A percentile compares a stretch with the other conserved stretches of the same genome.
Evolutionary conservation across 2,888 invertebrate species (phyloP).

Genomic region (Leucania comma): DNA sequence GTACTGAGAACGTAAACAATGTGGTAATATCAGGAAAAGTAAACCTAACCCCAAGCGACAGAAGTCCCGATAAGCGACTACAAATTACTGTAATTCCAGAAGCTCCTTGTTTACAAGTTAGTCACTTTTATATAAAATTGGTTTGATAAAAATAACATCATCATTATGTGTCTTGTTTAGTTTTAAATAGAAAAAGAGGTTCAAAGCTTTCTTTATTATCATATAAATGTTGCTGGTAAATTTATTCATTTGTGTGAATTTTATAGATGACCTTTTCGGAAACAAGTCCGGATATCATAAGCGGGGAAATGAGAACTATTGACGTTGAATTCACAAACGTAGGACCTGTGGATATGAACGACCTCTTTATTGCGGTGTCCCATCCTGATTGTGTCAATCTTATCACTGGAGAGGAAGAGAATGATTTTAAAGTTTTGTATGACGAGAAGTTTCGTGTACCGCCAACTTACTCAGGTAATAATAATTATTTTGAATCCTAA

Average conservation of each 20-base stretch:
- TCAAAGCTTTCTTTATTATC: neutral
- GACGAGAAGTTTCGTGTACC: slow-evolving; percentile 88
- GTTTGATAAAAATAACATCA: neutral
- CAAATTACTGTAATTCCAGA: slow-evolving; percentile 94
- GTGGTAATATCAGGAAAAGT: slow-evolving; percentile 91
- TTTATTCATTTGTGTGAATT: slow-evolving; percentile 2
- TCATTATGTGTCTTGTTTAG: neutral
- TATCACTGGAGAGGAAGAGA: slow-evolving; percentile 70
- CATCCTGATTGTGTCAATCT: slow-evolving; percentile 93
- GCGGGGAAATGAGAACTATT: slow-evolving; percentile 93
- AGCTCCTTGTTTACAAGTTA: slow-evolving; percentile 95
- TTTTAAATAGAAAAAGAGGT: neutral
- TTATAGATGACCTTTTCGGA: slow-evolving; percentile 93
- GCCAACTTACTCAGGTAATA: slow-evolving; percentile 84
- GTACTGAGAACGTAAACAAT: slow-evolving; percentile 79
- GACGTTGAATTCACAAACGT: slow-evolving; percentile 93
- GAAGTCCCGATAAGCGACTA: slow-evolving; percentile 92
- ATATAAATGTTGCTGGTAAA: neutral
- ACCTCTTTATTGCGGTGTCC: slow-evolving; percentile 92
- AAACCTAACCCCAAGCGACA: slow-evolving; percentile 87
- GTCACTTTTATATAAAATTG: neutral
- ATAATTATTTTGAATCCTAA: neutral
- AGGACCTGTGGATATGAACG: slow-evolving; percentile 92
- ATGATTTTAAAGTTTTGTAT: slow-evolving; percentile 76
- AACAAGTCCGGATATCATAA: slow-evolving; percentile 92